These are phyloP conservation scores for Bedellia somnulentella DNA, from an alignment of 2,888 invertebrate species.

Conservation along the genomic window DNA sequence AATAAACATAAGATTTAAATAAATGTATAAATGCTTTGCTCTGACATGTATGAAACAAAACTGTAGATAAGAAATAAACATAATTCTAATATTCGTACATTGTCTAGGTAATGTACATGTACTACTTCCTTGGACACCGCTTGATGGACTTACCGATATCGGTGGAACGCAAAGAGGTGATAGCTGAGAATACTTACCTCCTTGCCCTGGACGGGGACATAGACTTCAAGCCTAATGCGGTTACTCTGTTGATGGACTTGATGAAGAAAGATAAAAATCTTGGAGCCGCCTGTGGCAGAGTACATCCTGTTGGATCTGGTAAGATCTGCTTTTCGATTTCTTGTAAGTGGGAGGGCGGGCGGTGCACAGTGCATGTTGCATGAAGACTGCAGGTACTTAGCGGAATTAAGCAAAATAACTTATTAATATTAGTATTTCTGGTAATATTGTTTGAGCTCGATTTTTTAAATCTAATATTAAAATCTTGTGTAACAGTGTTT, in stretches of 20 bases:
- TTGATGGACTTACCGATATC: constrained; percentile 69
- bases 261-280: constrained; percentile 83
- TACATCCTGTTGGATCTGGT: constrained; percentile 82
- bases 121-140: constrained; percentile 81
- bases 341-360: too few relatives aligned
- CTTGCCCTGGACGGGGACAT: constrained; percentile 88
- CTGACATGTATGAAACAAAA: too few relatives aligned
- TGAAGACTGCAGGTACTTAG: too few relatives aligned
- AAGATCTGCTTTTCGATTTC: too few relatives aligned
- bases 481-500: too few relatives aligned
- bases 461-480: too few relatives aligned
- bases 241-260: constrained; percentile 76
- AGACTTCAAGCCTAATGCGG: constrained; percentile 81
- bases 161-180: constrained; percentile 63
- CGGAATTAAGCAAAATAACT: too few relatives aligned
- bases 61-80: not conserved
- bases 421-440: too few relatives aligned
- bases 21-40: too few relatives aligned
- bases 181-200: constrained; percentile 81
- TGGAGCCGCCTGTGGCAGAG: constrained; percentile 87
- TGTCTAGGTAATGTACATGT: constrained; percentile 86
- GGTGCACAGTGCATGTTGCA: too few relatives aligned
- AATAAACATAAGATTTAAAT: too few relatives aligned
- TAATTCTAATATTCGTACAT: not conserved
- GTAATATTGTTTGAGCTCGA: too few relatives aligned